Conservation (phyloP, 2,888 invertebrate species). For the Mesorhabditis spiculigera region DNA sequence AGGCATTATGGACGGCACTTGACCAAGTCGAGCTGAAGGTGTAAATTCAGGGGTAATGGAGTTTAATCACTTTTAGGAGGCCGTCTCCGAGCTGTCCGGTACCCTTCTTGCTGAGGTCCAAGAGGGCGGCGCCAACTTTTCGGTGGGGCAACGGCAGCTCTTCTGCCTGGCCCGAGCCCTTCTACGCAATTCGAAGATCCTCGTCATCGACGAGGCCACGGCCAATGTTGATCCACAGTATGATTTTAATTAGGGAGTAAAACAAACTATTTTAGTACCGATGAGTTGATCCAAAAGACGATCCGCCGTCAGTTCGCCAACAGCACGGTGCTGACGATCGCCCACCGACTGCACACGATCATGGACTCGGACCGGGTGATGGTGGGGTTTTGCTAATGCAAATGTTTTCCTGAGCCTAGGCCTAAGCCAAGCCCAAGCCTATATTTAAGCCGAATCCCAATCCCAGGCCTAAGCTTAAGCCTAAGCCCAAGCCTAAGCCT, state of each 20-base stretch:
- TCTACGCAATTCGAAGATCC: slow-evolving; percentile 76
- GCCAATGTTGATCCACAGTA: slow-evolving; percentile 85
- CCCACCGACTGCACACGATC: slow-evolving; percentile 84
- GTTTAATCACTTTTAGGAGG: slow-evolving; percentile 61
- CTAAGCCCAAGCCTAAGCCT: no score
- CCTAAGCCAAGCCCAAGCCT: no score
- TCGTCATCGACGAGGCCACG: slow-evolving; percentile 87
- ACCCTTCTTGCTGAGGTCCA: slow-evolving; percentile 72
- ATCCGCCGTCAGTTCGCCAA: slow-evolving; percentile 42
- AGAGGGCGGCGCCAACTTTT: slow-evolving; percentile 67
- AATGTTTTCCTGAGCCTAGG: background rate
- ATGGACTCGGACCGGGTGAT: slow-evolving; percentile 86
- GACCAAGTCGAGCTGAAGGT: slow-evolving; percentile 68
- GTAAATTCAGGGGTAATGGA: slow-evolving; percentile 68
- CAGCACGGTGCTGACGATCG: slow-evolving; percentile 75
- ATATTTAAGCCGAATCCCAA: no score
- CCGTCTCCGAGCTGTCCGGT: slow-evolving; percentile 68
- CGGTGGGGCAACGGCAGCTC: slow-evolving; percentile 77
- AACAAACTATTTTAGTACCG: slow-evolving; percentile 39
- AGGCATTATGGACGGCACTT: slow-evolving; percentile 79
- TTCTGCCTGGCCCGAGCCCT: slow-evolving; percentile 86
- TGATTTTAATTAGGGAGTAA: slow-evolving; percentile 12
- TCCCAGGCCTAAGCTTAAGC: no score
- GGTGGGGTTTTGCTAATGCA: slow-evolving; percentile 62
- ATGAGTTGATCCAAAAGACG: slow-evolving; percentile 52